Conservation (phyloP, 2,888 invertebrate genomes). For the Xanthorhoe spadicearia region DNA sequence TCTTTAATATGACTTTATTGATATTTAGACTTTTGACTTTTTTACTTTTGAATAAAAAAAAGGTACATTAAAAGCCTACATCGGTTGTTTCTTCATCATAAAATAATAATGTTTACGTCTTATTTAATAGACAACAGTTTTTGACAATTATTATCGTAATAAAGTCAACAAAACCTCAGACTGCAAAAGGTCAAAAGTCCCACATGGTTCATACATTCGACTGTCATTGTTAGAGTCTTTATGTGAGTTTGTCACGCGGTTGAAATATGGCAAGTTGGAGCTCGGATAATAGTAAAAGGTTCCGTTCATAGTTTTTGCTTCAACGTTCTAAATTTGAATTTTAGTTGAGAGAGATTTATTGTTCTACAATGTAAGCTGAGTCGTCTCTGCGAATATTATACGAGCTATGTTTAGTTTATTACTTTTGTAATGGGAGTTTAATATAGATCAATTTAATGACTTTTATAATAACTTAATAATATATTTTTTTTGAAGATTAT, state of each 20-base stretch:
- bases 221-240: constrained; percentile 61
- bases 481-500: too few species aligned
- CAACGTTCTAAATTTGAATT: neutral
- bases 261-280: constrained; percentile 28
- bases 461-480: too few species aligned
- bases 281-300: constrained; percentile 33
- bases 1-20: too few species aligned
- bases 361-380: neutral
- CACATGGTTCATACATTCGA: constrained; percentile 58
- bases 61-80: too few species aligned
- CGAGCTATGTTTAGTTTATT: neutral
- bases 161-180: constrained; percentile 6
- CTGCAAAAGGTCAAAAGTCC: constrained; percentile 46
- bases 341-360: neutral
- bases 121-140: neutral
- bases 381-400: neutral
- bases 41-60: neutral
- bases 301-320: constrained; percentile 33
- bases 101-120: neutral
- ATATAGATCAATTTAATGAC: too few species aligned
- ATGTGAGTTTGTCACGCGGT: constrained; percentile 64
- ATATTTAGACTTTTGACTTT: too few species aligned
- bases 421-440: too few species aligned
- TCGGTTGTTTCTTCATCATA: neutral
- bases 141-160: neutral